phyloP scores from a whole-genome alignment of 2,797 vertebrate species.

The Cynodonichthys magdalenae region DNA sequence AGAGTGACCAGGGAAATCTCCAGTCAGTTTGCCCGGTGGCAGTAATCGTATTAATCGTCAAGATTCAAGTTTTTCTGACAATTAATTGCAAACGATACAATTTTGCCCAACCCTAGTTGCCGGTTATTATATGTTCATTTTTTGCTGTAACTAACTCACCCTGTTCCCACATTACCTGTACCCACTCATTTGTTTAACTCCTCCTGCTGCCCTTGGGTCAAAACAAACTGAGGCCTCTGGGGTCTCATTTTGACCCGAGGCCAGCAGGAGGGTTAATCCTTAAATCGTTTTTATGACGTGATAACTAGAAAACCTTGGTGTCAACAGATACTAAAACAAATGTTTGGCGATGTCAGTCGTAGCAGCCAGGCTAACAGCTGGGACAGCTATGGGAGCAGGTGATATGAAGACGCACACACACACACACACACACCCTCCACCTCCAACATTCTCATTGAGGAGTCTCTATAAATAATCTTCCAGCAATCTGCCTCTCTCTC shows the following conservation, averaged over 20 bases:
- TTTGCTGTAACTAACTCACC: too few relatives aligned
- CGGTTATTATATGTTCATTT: too few relatives aligned
- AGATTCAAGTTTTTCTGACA: too few relatives aligned
- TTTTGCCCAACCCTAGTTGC: too few relatives aligned
- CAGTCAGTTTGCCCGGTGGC: too few relatives aligned
- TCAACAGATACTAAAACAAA: slow-evolving; percentile 32
- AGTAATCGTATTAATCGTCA: too few relatives aligned
- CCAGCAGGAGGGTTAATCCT: background rate
- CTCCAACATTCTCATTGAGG: slow-evolving; percentile 64
- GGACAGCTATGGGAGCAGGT: slow-evolving; percentile 74
- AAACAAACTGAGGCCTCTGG: too few relatives aligned
- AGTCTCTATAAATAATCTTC: slow-evolving; percentile 87
- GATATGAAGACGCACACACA: slow-evolving; percentile 60
- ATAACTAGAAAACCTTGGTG: background rate
- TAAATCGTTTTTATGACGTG: background rate
- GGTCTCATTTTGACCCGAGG: too few relatives aligned
- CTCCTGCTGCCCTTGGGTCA: too few relatives aligned
- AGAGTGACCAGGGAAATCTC: too few relatives aligned
- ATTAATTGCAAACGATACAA: too few relatives aligned
- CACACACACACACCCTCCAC: slow-evolving; percentile 21
- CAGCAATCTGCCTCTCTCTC: slow-evolving; percentile 84
- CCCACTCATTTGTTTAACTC: background rate
- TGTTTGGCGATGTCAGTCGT: slow-evolving; percentile 24
- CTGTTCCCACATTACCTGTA: too few relatives aligned
- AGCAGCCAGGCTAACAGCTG: slow-evolving; percentile 76